phyloP scores from a whole-genome alignment of 2,888 invertebrate species.

The Trissolcus japonicus region DNA sequence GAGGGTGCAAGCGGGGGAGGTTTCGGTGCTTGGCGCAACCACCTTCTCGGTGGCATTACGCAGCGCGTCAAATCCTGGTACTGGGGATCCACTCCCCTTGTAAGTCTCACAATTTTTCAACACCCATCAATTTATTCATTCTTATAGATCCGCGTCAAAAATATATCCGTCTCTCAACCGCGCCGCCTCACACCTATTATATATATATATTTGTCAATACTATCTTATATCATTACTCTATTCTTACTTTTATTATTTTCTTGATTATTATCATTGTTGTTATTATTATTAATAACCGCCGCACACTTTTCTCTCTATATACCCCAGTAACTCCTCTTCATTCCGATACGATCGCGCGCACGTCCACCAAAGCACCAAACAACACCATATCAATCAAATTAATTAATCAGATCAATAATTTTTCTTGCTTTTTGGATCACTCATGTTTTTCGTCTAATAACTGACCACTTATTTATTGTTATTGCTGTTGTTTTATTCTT shows the following conservation, averaged over 20 bases:
- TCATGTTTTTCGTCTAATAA: too few species aligned
- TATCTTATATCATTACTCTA: constrained; percentile 35
- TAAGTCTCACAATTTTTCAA: constrained; percentile 80
- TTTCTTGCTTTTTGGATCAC: too few species aligned
- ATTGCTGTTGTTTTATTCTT: too few species aligned
- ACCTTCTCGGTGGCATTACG: constrained; percentile 94
- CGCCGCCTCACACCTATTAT: constrained; percentile 19
- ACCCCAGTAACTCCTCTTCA: constrained; percentile 52
- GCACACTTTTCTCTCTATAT: constrained; percentile 46
- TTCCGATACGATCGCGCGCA: constrained; percentile 57
- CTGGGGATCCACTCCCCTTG: constrained; percentile 95
- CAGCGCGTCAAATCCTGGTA: constrained; percentile 98
- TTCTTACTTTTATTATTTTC: constrained; percentile 27
- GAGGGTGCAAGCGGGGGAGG: constrained; percentile 76
- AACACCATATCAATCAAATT: constrained; percentile 52
- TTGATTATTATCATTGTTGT: constrained; percentile 7
- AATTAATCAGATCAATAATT: background rate
- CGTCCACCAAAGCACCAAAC: constrained; percentile 57
- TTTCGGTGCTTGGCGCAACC: constrained; percentile 91
- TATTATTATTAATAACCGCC: constrained; percentile 23
- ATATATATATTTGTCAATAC: constrained; percentile 32
- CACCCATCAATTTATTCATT: too few species aligned
- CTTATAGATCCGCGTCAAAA: too few species aligned
- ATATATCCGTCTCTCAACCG: too few species aligned
- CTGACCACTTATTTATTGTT: too few species aligned